phyloP scores from a whole-genome alignment of 2,797 vertebrate species.

The Centroberyx gerrardi region DNA sequence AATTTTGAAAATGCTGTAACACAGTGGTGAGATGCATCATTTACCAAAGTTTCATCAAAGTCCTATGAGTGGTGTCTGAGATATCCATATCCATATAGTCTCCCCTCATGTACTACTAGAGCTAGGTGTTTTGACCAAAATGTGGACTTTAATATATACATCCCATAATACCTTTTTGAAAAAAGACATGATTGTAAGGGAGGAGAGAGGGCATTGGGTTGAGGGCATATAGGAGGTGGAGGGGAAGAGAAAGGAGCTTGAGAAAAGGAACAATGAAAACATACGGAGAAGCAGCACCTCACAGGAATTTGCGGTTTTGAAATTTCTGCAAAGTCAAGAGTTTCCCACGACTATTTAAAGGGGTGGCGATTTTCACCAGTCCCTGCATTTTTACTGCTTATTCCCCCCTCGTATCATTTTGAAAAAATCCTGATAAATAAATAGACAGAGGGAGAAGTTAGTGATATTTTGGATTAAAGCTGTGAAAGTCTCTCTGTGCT shows the following conservation, averaged over 20 bases:
- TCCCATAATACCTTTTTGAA: not conserved
- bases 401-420: not conserved
- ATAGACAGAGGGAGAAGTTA: not conserved
- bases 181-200: not conserved
- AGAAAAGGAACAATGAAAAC: conserved; percentile 31
- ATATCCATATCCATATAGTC: no score
- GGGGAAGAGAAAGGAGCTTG: not conserved
- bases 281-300: conserved; percentile 25
- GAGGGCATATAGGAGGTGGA: not conserved
- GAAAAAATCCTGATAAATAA: conserved; percentile 24
- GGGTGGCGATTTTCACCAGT: not conserved
- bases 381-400: conserved; percentile 34
- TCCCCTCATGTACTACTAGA: no score
- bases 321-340: conserved; percentile 50
- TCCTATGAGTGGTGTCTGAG: no score
- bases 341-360: conserved; percentile 3
- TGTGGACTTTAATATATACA: not conserved
- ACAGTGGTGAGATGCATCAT: no score
- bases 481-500: conserved; percentile 11
- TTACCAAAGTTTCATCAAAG: no score
- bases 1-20: no score
- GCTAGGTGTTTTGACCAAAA: not conserved
- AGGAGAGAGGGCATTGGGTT: not conserved
- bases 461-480: conserved; percentile 23
- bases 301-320: conserved; percentile 55